Percentiles rank a stretch among this genome's conserved stretches.
phyloP scores from a whole-genome alignment of 2,797 vertebrate species.

The Fistularia tabacaria region DNA sequence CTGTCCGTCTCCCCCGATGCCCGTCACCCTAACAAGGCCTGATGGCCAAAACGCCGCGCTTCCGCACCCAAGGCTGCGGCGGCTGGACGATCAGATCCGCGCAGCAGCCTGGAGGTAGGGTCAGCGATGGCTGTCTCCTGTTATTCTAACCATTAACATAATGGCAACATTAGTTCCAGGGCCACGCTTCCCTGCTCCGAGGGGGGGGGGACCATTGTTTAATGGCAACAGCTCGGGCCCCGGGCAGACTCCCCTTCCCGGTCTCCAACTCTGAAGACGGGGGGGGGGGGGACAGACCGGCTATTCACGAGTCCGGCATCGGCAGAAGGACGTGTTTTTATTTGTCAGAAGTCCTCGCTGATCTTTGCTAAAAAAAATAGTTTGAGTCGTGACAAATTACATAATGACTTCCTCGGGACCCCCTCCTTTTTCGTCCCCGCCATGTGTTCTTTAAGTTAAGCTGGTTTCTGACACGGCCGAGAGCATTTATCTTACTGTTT shows the following conservation, averaged over 20 bases:
- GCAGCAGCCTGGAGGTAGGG: slow-evolving; percentile 42
- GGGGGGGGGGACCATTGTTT: slow-evolving; percentile 71
- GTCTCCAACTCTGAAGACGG: slow-evolving; percentile 55
- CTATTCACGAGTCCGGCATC: slow-evolving; percentile 50
- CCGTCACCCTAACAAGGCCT: slow-evolving; percentile 51
- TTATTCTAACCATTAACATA: slow-evolving; percentile 79
- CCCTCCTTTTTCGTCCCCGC: slow-evolving; percentile 28
- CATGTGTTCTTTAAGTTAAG: slow-evolving; percentile 34
- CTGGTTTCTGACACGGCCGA: slow-evolving; percentile 43
- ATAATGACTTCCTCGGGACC: slow-evolving; percentile 54
- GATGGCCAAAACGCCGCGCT: slow-evolving; percentile 49
- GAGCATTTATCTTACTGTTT: slow-evolving; percentile 39
- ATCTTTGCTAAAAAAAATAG: slow-evolving; percentile 38
- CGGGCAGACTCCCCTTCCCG: slow-evolving; percentile 34
- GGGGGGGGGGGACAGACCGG: slow-evolving; percentile 45
- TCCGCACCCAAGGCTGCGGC: slow-evolving; percentile 21
- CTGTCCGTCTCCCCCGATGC: slow-evolving; percentile 19
- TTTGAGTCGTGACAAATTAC: slow-evolving; percentile 55
- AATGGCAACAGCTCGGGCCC: slow-evolving; percentile 37
- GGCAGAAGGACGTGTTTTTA: slow-evolving; percentile 45
- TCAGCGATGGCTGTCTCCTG: slow-evolving; percentile 65
- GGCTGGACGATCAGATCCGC: slow-evolving; percentile 33
- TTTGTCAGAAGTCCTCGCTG: slow-evolving; percentile 32
- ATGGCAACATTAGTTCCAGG: slow-evolving; percentile 78
- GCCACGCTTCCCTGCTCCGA: slow-evolving; percentile 64